phyloP scores from a whole-genome alignment of 2,113 vertebrate species.

The Eulacestoma nigropectus region DNA sequence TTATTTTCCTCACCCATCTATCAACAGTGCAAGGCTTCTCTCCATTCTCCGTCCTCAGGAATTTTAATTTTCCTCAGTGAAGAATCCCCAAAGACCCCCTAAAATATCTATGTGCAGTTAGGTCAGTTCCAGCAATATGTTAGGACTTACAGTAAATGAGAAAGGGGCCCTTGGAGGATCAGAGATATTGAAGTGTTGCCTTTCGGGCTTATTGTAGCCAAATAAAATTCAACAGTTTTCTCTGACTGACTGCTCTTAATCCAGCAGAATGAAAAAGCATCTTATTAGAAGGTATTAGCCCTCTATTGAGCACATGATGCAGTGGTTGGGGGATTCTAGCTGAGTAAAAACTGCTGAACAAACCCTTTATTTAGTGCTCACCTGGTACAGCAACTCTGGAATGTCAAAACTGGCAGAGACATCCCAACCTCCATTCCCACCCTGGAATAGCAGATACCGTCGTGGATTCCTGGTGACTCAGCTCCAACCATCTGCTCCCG shows the following conservation, averaged over 20 bases:
- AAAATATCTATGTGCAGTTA: not conserved
- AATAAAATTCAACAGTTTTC: not conserved
- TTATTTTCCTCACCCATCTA: not conserved
- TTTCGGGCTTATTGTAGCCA: not conserved
- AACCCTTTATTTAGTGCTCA: not conserved
- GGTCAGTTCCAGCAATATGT: slow-evolving; percentile 5
- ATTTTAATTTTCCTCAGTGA: not conserved
- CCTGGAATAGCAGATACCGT: too few species aligned
- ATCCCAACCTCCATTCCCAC: not conserved
- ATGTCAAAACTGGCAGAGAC: not conserved
- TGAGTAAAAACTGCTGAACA: not conserved
- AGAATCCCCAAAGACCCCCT: not conserved
- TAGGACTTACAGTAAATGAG: slow-evolving; percentile 21
- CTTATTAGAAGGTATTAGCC: not conserved
- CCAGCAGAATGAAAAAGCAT: slow-evolving; percentile 1
- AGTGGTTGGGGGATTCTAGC: not conserved
- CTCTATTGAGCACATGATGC: not conserved
- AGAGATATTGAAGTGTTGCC: not conserved
- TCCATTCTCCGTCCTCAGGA: not conserved
- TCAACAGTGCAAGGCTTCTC: not conserved
- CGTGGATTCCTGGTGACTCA: not conserved
- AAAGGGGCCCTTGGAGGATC: slow-evolving; percentile 30
- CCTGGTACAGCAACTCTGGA: not conserved
- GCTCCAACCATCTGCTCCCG: not conserved
- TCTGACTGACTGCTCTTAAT: slow-evolving; percentile 6